A percentile compares a stretch with the other conserved stretches of the same genome.
Conservation (phyloP, 2,797 vertebrate genomes). For the Bovichtus diacanthus region DNA sequence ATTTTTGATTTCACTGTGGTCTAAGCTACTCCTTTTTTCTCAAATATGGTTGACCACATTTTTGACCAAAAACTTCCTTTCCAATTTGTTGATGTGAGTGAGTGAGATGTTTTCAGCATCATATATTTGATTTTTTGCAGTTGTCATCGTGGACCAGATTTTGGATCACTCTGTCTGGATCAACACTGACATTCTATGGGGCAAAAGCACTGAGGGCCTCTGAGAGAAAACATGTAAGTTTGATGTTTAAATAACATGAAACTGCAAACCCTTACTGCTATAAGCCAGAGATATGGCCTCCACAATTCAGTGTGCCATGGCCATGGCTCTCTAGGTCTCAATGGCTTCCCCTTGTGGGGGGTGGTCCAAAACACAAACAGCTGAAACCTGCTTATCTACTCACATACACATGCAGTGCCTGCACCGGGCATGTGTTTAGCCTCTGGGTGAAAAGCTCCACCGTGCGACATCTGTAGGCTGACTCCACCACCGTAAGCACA, state of each 20-base stretch:
- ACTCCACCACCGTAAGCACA: too few species aligned
- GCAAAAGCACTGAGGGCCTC: slow-evolving; percentile 94
- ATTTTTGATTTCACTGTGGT: background rate
- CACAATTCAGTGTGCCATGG: too few species aligned
- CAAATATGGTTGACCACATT: background rate
- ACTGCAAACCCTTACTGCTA: background rate
- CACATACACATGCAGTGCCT: too few species aligned
- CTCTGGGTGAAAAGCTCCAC: too few species aligned
- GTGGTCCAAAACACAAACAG: too few species aligned
- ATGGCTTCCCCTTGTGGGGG: too few species aligned
- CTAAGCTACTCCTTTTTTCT: background rate
- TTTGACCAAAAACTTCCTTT: too few species aligned
- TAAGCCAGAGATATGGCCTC: too few species aligned
- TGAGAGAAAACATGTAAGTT: slow-evolving; percentile 95
- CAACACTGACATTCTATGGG: slow-evolving; percentile 92
- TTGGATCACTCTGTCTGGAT: slow-evolving; percentile 94
- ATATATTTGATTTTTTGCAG: slow-evolving; percentile 70
- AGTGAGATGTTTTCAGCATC: background rate
- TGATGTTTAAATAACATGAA: background rate
- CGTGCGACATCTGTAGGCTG: too few species aligned
- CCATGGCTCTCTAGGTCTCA: too few species aligned
- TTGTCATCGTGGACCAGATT: slow-evolving; percentile 96
- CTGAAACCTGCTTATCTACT: too few species aligned
- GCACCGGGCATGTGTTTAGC: too few species aligned
- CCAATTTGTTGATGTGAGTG: background rate